These are phyloP conservation scores for Brachionus sp. DNA, from an alignment of 1,140 invertebrate species.

Conservation along the genomic window DNA sequence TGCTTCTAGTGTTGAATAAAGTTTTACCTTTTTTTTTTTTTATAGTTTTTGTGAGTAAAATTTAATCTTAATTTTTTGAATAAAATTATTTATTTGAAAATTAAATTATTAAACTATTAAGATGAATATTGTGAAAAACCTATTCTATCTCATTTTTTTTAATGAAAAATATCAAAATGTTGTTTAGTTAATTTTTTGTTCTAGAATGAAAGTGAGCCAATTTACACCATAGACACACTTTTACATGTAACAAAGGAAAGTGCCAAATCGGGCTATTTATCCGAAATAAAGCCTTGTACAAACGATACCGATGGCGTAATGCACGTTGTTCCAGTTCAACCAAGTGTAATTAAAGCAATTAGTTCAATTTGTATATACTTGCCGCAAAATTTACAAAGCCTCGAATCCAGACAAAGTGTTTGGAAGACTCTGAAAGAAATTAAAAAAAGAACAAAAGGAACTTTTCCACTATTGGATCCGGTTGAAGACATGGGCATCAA, in stretches of 20 bases:
- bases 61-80: too few relatives aligned
- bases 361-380: slow-evolving; percentile 84
- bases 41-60: too few relatives aligned
- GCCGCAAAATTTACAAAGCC: slow-evolving; percentile 78
- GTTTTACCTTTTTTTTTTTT: too few relatives aligned
- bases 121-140: too few relatives aligned
- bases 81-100: too few relatives aligned
- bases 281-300: slow-evolving; percentile 53
- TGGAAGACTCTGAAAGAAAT: slow-evolving; percentile 84
- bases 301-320: slow-evolving; percentile 71
- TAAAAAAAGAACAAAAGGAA: slow-evolving; percentile 78
- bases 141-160: slow-evolving; percentile 53
- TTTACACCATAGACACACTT: slow-evolving; percentile 76
- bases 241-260: slow-evolving; percentile 70
- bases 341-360: slow-evolving; percentile 71
- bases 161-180: slow-evolving; percentile 49
- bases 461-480: slow-evolving; percentile 83
- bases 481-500: slow-evolving; percentile 92
- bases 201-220: slow-evolving; percentile 48
- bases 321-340: slow-evolving; percentile 73
- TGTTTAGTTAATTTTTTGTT: not conserved
- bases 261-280: slow-evolving; percentile 55
- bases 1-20: too few relatives aligned
- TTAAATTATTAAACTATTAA: too few relatives aligned
- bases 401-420: slow-evolving; percentile 77